These are phyloP conservation scores for Hemiscyllium ocellatum DNA, from an alignment of 2,113 vertebrate species.

Conservation along the genomic window DNA sequence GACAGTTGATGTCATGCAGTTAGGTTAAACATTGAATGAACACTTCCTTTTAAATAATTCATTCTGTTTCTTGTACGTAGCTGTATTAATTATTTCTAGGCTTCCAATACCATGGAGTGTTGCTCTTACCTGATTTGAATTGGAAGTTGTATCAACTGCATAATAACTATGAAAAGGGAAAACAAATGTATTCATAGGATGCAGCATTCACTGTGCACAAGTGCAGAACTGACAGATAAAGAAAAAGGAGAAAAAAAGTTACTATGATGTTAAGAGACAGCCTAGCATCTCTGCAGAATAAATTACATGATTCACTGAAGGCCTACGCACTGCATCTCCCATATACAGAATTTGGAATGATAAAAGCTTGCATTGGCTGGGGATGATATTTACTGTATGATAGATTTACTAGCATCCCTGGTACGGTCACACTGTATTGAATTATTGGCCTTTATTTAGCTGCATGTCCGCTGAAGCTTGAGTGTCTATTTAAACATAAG, in stretches of 20 bases:
- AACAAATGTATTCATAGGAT: conserved; percentile 54
- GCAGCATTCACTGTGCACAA: conserved; percentile 49
- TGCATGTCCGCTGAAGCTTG: conserved; percentile 62
- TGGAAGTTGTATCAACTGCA: conserved; percentile 60
- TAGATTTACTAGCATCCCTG: conserved; percentile 71
- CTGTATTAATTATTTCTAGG: conserved; percentile 61
- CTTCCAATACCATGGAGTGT: conserved; percentile 26
- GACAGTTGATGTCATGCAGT: conserved; percentile 19
- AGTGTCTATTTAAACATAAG: conserved; percentile 75
- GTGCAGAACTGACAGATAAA: conserved; percentile 61
- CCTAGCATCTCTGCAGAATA: conserved; percentile 62
- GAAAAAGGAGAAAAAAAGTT: conserved; percentile 52
- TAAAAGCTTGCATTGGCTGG: conserved; percentile 76
- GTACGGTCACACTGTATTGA: conserved; percentile 72
- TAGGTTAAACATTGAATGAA: conserved; percentile 51
- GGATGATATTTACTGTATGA: conserved; percentile 78
- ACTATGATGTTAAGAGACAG: conserved; percentile 71
- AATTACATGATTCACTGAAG: conserved; percentile 74
- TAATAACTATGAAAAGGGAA: conserved; percentile 52
- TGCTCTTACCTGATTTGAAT: conserved; percentile 62
- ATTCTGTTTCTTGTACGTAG: conserved; percentile 56
- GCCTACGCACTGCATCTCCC: conserved; percentile 60
- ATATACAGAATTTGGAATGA: conserved; percentile 70
- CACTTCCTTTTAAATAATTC: conserved; percentile 65
- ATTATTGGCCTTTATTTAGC: conserved; percentile 76